Evolutionary conservation across 2,113 vertebrate species (phyloP), one percentile per base, ranked within the genome.

Genomic region (Erpornis zantholeuca): DNA sequence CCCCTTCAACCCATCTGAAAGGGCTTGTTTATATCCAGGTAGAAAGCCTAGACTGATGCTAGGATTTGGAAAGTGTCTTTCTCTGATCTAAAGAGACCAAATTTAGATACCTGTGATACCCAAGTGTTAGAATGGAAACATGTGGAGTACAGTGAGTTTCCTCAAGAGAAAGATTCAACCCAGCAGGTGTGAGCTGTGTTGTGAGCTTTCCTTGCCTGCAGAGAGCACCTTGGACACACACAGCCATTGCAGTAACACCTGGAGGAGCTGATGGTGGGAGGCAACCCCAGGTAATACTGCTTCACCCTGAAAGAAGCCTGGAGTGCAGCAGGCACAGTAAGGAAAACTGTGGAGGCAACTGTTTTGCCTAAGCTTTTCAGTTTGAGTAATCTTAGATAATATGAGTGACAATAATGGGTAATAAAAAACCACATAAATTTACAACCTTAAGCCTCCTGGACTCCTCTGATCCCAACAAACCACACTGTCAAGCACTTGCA

Each of bases 301-400:
- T 70, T 63, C 36, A 42, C 42, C 56, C 25, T 53, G 24, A 23
- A 49, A 70, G 61, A 63, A 85, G 61, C 42, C 18, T 2, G 16
- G 13, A 80, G 27, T 6, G 7, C 50, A 86, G 31, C 35, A 40
- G 33, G 71, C 19, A n/a, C 8, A 6, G n/a, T 21, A 40, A 40
- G 45, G 22, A 69, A 73, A 56, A 38, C 35, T 31, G 31, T 0
- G 0, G n/a, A 56, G 44, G 9, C 1, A 2, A 72, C 44, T 61
- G 9, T 45, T 86, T 70, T 42, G 42, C 36, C 68, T 0, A 0
- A 92, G 36, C 42, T 82, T 66, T 90, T 69, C 71, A 50, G 42
- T 57, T 53, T 53, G 6, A 56, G 40, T 56, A 40, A 97, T 73
- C 50, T 83, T 72, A 82, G 40, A 79, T 78, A 86, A 69, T 42